Evolutionary conservation across 1,140 invertebrate genomes (phyloP).

Genomic region (Listronotus oregonensis): DNA sequence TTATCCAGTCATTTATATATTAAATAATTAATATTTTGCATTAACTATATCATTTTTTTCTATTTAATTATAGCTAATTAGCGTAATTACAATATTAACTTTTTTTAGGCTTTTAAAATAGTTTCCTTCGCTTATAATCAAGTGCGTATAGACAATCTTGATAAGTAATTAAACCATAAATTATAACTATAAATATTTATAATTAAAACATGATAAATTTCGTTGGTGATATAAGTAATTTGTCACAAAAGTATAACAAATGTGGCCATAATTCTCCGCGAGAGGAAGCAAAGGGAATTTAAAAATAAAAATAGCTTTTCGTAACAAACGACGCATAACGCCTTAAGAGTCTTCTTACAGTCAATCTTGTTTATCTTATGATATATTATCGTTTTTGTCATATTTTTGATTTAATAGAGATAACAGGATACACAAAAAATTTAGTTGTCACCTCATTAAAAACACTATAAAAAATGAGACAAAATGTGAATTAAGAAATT

Average conservation of each 20-base stretch:
- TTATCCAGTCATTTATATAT: not conserved
- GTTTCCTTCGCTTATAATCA: too few relatives aligned
- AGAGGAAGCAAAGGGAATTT: constrained; percentile 4
- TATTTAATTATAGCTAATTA: too few relatives aligned
- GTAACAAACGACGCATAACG: not conserved
- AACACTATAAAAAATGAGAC: not conserved
- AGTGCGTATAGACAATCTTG: too few relatives aligned
- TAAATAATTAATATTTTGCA: not conserved
- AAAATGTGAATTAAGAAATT: not conserved
- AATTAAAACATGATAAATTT: too few relatives aligned
- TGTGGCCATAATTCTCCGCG: not conserved
- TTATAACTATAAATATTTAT: too few relatives aligned
- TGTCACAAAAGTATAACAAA: too few relatives aligned
- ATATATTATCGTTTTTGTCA: constrained; percentile 5
- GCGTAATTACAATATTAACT: too few relatives aligned
- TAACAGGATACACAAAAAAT: constrained; percentile 7
- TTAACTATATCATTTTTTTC: not conserved
- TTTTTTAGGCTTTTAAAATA: too few relatives aligned
- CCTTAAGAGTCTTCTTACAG: not conserved
- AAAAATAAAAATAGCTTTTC: constrained; percentile 7
- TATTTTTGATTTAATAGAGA: constrained; percentile 2
- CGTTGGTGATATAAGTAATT: too few relatives aligned
- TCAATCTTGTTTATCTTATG: constrained; percentile 3
- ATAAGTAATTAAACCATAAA: too few relatives aligned
- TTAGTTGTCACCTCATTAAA: constrained; percentile 5